Evolutionary conservation across 2,888 invertebrate species (phyloP), one percentile per base, ranked within the genome.

Genomic region (Pandemis corylana): DNA sequence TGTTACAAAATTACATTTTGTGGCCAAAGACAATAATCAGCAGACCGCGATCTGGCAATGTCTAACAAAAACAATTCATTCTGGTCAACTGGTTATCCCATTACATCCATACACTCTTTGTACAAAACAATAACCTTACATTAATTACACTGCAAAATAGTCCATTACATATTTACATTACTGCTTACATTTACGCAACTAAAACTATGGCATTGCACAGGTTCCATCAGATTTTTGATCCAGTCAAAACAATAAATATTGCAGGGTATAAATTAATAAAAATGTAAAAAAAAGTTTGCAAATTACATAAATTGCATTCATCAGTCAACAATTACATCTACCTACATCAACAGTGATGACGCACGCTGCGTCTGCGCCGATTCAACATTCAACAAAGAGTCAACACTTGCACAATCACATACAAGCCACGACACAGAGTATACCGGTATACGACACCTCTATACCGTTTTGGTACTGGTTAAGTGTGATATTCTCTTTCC

Each of bases 181-280:
- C 85, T 77, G 81, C 85, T 85, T 76, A 84, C 80, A 80, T 79
- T 77, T 51, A 78, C 82, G 79, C 86, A 85, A 85, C 85, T 82
- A 83, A 84, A 87, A 85, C 68, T 65, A 82, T 87, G 85, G 86
- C 89, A 87, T 91, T 91, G 90, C 90, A 91, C 90, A 85, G 79
- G 82, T 88, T 86, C 88, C 90, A 91, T 92, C 92, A 93, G 87
- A 87, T 87, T 82, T 92, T 92, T 93, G 94, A 94, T 93, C 93
- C 93, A 93, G 93, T 93, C 93, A 93, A 93, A 92, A 89, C 83
- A 80, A 82, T 84, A 83, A 84, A 80, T 80, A 84, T 84, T 83
- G 80, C 80, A 79, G 78, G 78, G 79, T 80, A 85, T 81, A 81
- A 83, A 85, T 83, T 83, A 86, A 85, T 81, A 87, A 86, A 84